Base-by-base conservation (phyloP, 2,797 vertebrate genomes). In the Leptoclinus maculatus region DNA sequence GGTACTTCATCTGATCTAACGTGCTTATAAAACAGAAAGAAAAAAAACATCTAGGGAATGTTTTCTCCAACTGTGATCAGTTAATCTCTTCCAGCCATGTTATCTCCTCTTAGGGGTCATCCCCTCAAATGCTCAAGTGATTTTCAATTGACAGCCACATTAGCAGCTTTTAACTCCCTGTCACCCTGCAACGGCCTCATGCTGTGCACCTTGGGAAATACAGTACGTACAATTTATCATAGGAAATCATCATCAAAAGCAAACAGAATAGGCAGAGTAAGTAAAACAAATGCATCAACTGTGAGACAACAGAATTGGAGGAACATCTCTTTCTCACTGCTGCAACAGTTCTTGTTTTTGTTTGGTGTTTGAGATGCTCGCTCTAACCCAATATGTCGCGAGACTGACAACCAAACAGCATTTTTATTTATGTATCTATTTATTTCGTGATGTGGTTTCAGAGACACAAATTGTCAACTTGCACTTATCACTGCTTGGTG, bases 131-230 rank as follows among this genome's bases (percentile, higher is more conserved):
- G 72, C 51, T 82, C 54, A 82, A 76, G 73, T 76, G 49, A 74
- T 81, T 88, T 82, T 68, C 75, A 36, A 71, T 76, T 83, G 86
- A 88, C 78, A 89, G 53, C 62, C 66, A 80, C 72, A 83, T 87
- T 80, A 87, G 63, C 80, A 73, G 85, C 86, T 89, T 85, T 84
- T 83, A 91, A 88, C 86, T 85, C 66, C 60, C 39, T 80, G 83
- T 85, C 78, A 85, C 79, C 92, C 68, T 58, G 63, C 82, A 85
- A 45, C 72, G 81, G 83, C 82, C 73, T 71, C 91, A 82, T 86
- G 82, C 90, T 89, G 86, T 88, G 87, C 87, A 92, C 84, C 88
- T 81, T 79, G 83, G 87, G 89, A 91, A 90, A 91, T 86, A 88
- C 83, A 83, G 56, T 72, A 71, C 23, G 57, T 45, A 59, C 70